Evolutionary conservation across 2,888 invertebrate species (phyloP), one percentile per base, ranked within the genome.

Genomic region (Heliconius erato): DNA sequence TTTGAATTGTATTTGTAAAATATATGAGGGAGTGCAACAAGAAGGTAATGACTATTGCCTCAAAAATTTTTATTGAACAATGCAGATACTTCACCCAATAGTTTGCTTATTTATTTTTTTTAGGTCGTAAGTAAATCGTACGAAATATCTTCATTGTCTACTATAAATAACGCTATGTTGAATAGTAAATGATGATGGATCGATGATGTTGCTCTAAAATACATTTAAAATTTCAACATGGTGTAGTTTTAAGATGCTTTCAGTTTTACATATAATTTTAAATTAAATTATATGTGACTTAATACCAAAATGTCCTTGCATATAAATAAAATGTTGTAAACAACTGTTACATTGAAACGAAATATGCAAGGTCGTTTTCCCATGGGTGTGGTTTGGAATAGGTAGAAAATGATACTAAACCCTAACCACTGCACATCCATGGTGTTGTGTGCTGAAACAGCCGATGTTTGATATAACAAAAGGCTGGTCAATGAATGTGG

Each of bases 1-100:
- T 95, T 96, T 95, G 95, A 95, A 94, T 96, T 96, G 94, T 95
- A 93, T 93, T 92, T 95, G 92, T 95, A 94, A 94, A 94, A 94
- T 95, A 91, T 94, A 89, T 95, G 96, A 94, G 94, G 96, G 92
- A 95, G 94, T 93, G 88, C 95, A 91, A 91, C 95, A 92, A 88
- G 95, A 96, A 96, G 96, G 96, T 96, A 96, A 96, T 86, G 90
- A 90, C 91, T 89, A 92, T 91, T 94, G 94, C 95, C 95, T 93
- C 94, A 95, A 92, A 92, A 92, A 91, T 92, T 94, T 93, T 90
- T 88, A 89, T 90, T 89, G 84, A 89, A 91, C 92, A 88, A 89
- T 92, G 92, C 91, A 93, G 92, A 93, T 92, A 91, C 84, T 90
- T 91, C 87, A 74, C 71, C 28, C n/a, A 32, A 72, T 49, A 67